Percentiles rank a stretch among this genome's conserved stretches.
phyloP scores from a whole-genome alignment of 2,113 vertebrate species.

The Coturnix japonica region DNA sequence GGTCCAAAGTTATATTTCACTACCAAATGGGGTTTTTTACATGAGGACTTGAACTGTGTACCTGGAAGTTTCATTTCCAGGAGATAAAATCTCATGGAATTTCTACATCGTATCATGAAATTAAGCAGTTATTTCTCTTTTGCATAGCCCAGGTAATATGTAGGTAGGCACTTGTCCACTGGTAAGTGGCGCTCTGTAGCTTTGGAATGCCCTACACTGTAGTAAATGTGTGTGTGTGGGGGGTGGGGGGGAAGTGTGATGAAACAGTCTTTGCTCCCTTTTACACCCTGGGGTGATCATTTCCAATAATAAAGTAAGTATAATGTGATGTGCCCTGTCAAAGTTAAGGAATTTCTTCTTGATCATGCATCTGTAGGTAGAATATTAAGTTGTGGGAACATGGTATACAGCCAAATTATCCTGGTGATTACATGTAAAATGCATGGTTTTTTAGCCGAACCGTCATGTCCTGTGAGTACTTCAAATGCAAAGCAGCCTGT shows the following conservation, averaged over 20 bases:
- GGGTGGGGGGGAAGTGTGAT: neutral
- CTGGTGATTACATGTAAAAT: constrained; percentile 67
- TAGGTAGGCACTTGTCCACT: neutral
- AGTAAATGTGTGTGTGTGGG: neutral
- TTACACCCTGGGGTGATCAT: constrained; percentile 68
- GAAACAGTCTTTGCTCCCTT: constrained; percentile 40
- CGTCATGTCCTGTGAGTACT: constrained; percentile 53
- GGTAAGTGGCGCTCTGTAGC: constrained; percentile 59
- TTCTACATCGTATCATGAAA: neutral
- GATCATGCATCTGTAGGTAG: constrained; percentile 65
- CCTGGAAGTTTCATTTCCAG: neutral
- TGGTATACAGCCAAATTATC: constrained; percentile 56
- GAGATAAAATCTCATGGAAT: neutral
- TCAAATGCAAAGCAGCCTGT: constrained; percentile 67
- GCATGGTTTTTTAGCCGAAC: constrained; percentile 33
- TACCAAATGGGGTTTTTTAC: neutral
- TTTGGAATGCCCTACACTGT: constrained; percentile 22
- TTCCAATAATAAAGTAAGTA: constrained; percentile 71
- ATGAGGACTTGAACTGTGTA: neutral
- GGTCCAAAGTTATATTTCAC: neutral
- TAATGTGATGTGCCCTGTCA: constrained; percentile 72
- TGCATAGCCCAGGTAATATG: neutral
- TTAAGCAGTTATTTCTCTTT: neutral
- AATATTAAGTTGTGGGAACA: constrained; percentile 70
- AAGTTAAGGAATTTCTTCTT: constrained; percentile 67